Base-by-base conservation (phyloP, 2,113 vertebrate genomes). In the Pyxicephalus adspersus region DNA sequence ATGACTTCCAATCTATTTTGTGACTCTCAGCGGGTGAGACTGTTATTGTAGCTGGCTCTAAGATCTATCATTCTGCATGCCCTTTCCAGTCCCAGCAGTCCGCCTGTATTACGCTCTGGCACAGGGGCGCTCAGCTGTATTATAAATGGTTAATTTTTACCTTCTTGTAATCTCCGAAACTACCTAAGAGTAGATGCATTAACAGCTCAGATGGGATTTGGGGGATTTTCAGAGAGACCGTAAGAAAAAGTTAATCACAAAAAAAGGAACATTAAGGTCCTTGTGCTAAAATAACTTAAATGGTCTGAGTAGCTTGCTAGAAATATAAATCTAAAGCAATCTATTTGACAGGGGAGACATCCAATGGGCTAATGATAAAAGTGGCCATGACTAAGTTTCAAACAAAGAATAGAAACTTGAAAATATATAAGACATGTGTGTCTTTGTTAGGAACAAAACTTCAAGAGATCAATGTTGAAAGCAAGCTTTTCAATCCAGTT, bases 1-100 rank as follows among this genome's bases (percentile, higher is more conserved):
- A 81, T 65, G 79, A 81, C 70, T 81, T 81, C 79, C 79, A 81
- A 81, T 81, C 70, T 81, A 73, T 81, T 81, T 81, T 81, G 79
- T 74, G 79, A 64, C 79, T 81, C 79, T 81, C 78, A 52, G 60
- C 74, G 70, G 79, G 70, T 38, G 68, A 55, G 51, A 55, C 45
- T 54, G 79, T 65, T 74, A 74, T 81, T 73, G 68, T 65, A 74
- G 79, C 55, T 81, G 60, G 60, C 70, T 50, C 66, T 57, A 28
- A 18, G 50, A 81, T 81, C 61, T 52, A 73, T 81, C 78, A 81
- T 73, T 54, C 60, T 45, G 50, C 45, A 70, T 34, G 45, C 61
- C 70, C 51, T 45, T 26, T 52, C 61, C 25, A 15, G 50, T 64
- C 79, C 52, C 57, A 31, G 70, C 78, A 73, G 77, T 72, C 28